Base-by-base conservation (phyloP, 2,113 vertebrate genomes). In the Oncorhynchus keta region DNA sequence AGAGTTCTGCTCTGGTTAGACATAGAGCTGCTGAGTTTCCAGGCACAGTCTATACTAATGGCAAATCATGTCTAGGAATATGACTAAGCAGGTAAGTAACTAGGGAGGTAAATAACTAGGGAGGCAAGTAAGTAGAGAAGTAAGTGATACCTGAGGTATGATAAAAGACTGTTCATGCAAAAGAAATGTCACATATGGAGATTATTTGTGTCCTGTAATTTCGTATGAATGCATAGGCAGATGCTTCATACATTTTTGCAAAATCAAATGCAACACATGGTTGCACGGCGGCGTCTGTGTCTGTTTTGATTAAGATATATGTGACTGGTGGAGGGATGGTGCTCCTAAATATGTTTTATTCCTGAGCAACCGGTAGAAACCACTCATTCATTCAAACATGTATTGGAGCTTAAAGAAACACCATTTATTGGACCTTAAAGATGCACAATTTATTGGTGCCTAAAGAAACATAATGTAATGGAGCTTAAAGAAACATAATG, bases 111-210 rank as follows among this genome's bases (percentile, higher is more conserved):
- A 39, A 9, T 9, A 39, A 39, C 7, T 9, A 8, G 39, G 8
- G 39, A 39, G 8, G 39, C 1, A 39, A 39, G 39, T 39, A 39
- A 9, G 0, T 39, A 39, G 7, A 3, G 3, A 14, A 14, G 16
- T 49, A 66, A 59, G 11, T 13, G 30, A 69, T 68, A 78, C 61
- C 69, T 77, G 72, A 72, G 70, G 49, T 77, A 24, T 72, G 62
- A 14, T 70, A 39, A 57, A 83, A 70, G 16, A 79, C 57, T 55
- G 65, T 74, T 77, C 80, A 77, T 77, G 75, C 39, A 26, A 51
- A 16, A 77, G 39, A 74, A 69, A 77, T 76, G 11, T 20, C 49
- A 55, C 81, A 83, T 75, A 72, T 55, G 26, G 62, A 68, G 59
- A 74, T 61, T 20, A 18, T 64, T 75, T 62, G 62, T 69, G 61